These are phyloP conservation scores for Tenualosa ilisha DNA, from an alignment of 2,797 vertebrate genomes.

Conservation along the genomic window DNA sequence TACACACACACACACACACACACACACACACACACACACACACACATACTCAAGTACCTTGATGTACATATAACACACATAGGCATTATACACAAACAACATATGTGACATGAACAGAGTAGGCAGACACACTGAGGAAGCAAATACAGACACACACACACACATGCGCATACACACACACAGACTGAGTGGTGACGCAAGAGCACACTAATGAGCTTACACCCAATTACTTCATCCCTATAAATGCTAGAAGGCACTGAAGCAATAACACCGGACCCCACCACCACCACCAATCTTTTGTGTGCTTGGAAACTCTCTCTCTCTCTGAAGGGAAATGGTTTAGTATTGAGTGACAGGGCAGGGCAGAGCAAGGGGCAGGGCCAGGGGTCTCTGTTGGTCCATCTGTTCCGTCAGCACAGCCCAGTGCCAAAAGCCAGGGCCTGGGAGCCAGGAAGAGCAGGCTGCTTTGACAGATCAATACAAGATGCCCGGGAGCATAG, in stretches of 20 bases:
- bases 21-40: constrained; percentile 26
- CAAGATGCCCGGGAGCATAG: neutral
- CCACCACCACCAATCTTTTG: neutral
- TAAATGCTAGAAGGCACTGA: neutral
- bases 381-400: neutral
- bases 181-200: neutral
- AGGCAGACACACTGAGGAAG: too few relatives aligned
- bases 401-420: neutral
- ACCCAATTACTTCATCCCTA: neutral
- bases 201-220: neutral
- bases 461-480: neutral
- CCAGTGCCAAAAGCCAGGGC: neutral
- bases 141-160: neutral
- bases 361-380: neutral
- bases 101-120: too few relatives aligned
- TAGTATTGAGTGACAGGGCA: neutral
- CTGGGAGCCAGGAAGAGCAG: neutral
- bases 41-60: neutral
- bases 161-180: neutral
- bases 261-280: neutral
- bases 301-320: neutral
- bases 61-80: too few relatives aligned
- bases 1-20: neutral
- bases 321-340: neutral
- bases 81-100: too few relatives aligned